Evolutionary conservation across 2,888 invertebrate genomes (phyloP), one percentile per base, ranked within the genome.

Genomic region (Steromphala cineraria): DNA sequence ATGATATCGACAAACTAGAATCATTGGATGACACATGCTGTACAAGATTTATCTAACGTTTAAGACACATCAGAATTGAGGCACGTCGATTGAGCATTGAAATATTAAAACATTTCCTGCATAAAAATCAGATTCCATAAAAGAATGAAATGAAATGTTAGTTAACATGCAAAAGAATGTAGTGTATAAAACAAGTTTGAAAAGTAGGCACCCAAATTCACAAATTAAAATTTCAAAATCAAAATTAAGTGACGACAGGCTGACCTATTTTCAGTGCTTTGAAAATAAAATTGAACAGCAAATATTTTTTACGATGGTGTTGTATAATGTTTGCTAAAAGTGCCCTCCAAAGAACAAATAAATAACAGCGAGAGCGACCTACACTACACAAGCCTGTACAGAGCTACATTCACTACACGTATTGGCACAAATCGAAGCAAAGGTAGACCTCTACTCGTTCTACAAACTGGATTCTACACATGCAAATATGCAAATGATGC

Each of bases 261-360:
- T 13, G 8, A 13, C 46, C 46, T 46, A 46, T 10, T 10, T 46
- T 46, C 46, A 46, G 46, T 46, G 46, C 46, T 46, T 46, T 46
- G 46, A 46, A 36, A 36, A 46, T 46, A 4, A 46, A 46, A 46
- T 46, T 46, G 46, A 46, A 46, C 5, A 46, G 46, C 46, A 46
- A 46, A 46, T 13, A 46, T 46, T 10, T 46, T 46, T 46, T 46
- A 13, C 1, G 46, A 46, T 10, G 10, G 46, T 46, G 46, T 46
- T 46, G 46, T 1, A 36, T 8, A 10, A 46, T 46, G 5, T 46
- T 46, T 4, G 46, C 13, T 10, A 56, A 46, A 46, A 24, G 62
- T 62, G 62, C 62, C 62, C 62, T 62, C 62, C 62, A 62, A 62
- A 28, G 62, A 62, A 62, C 24, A 28, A 62, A 62, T 62, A 62